phyloP scores from a whole-genome alignment of 2,888 invertebrate genomes.

The Sicus ferrugineus region DNA sequence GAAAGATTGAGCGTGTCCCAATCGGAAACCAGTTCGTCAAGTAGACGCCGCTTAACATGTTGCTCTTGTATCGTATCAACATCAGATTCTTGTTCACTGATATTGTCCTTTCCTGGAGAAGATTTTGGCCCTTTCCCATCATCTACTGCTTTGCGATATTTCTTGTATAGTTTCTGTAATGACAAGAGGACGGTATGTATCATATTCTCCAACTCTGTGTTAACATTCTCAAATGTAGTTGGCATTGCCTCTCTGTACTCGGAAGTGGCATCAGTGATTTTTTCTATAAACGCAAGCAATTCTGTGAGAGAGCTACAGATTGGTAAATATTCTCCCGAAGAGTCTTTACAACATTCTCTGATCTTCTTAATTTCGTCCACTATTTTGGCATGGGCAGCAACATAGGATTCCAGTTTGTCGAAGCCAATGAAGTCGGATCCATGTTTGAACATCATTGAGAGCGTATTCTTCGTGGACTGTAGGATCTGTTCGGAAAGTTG shows the following conservation, averaged over 20 bases:
- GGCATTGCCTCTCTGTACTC: background rate
- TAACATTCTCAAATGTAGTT: constrained; percentile 48
- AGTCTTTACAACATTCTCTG: constrained; percentile 31
- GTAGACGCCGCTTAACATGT: constrained; percentile 73
- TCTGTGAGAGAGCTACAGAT: constrained; percentile 52
- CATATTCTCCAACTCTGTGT: constrained; percentile 65
- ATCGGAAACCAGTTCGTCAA: constrained; percentile 72
- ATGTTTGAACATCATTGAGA: constrained; percentile 48
- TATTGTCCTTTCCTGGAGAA: background rate
- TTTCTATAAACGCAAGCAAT: constrained; percentile 44
- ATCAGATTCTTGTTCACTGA: constrained; percentile 9
- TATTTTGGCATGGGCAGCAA: constrained; percentile 43
- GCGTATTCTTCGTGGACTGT: constrained; percentile 43
- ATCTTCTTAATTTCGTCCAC: constrained; percentile 41
- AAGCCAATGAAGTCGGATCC: constrained; percentile 55
- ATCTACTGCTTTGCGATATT: constrained; percentile 51
- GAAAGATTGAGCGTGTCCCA: constrained; percentile 69
- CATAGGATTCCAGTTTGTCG: constrained; percentile 44
- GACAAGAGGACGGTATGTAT: constrained; percentile 67
- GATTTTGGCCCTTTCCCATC: background rate
- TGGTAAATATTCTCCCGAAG: constrained; percentile 48
- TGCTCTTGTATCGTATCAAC: constrained; percentile 63
- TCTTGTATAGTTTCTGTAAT: constrained; percentile 71
- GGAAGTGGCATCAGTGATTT: constrained; percentile 6
- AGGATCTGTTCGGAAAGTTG: constrained; percentile 47